Percentiles rank a stretch among this genome's conserved stretches.
These are phyloP conservation scores for Pygoscelis adeliae DNA, from an alignment of 2,113 vertebrate genomes.

Conservation along the genomic window DNA sequence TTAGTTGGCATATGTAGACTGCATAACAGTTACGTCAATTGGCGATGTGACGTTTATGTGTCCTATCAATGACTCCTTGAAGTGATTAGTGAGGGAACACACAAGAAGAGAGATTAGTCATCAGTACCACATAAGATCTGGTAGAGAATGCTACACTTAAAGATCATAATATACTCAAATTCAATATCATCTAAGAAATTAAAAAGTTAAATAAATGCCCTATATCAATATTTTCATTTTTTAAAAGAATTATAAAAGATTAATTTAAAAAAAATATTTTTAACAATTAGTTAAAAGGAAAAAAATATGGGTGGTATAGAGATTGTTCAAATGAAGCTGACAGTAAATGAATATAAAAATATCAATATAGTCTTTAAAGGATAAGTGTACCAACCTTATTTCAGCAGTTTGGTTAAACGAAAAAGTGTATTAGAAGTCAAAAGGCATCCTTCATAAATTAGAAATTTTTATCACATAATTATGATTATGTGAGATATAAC, in stretches of 20 bases:
- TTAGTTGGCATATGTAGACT: background rate
- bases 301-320: background rate
- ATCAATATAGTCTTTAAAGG: background rate
- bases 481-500: background rate
- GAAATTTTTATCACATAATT: background rate
- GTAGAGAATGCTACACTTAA: background rate
- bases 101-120: background rate
- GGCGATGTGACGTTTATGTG: background rate
- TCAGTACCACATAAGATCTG: background rate
- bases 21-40: background rate
- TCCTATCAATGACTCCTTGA: background rate
- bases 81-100: background rate
- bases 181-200: background rate
- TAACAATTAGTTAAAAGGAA: background rate
- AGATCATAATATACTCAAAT: background rate
- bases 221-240: background rate
- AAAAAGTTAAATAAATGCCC: background rate
- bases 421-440: background rate
- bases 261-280: background rate
- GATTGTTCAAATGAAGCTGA: background rate
- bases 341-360: background rate
- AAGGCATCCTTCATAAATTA: background rate
- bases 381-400: background rate
- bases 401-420: background rate
- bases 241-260: background rate